phyloP scores from a whole-genome alignment of 2,113 vertebrate genomes.

The Tympanuchus pallidicinctus region DNA sequence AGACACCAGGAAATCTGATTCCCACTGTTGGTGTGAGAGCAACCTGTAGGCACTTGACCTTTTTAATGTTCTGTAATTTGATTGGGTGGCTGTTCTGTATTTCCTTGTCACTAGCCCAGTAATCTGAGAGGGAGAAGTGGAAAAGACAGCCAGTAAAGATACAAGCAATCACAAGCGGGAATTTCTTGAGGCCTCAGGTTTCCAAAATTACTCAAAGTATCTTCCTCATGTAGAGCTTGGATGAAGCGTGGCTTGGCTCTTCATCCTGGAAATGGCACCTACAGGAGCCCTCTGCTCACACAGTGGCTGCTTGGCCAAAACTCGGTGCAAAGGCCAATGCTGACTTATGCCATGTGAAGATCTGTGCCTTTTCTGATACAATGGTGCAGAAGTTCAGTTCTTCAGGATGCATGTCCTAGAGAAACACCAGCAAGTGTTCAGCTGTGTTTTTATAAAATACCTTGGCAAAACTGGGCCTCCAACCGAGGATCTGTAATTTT shows the following conservation, averaged over 20 bases:
- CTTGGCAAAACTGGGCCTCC: not conserved
- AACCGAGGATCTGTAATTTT: not conserved
- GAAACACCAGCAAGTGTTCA: not conserved
- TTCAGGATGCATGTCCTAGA: not conserved
- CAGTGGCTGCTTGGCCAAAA: not conserved
- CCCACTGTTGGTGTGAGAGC: slow-evolving; percentile 7
- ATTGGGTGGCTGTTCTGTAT: slow-evolving; percentile 66
- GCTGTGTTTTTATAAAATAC: not conserved
- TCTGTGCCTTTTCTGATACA: not conserved
- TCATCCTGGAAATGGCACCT: not conserved
- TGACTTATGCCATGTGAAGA: not conserved
- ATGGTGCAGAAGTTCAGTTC: not conserved
- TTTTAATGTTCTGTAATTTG: slow-evolving; percentile 71
- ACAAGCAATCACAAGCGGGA: slow-evolving; percentile 47
- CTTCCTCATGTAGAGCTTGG: not conserved
- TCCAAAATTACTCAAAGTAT: not conserved
- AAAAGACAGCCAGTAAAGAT: slow-evolving; percentile 56
- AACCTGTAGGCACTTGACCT: slow-evolving; percentile 56
- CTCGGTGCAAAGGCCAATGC: not conserved
- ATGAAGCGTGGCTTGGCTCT: not conserved
- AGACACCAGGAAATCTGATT: slow-evolving; percentile 56
- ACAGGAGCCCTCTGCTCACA: not conserved
- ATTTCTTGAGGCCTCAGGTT: slow-evolving; percentile 10
- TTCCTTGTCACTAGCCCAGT: slow-evolving; percentile 68
- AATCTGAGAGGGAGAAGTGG: slow-evolving; percentile 62